A percentile compares a stretch with the other conserved stretches of the same genome.
These are phyloP conservation scores for Australoheros facetus DNA, from an alignment of 2,797 vertebrate species.

Conservation along the genomic window DNA sequence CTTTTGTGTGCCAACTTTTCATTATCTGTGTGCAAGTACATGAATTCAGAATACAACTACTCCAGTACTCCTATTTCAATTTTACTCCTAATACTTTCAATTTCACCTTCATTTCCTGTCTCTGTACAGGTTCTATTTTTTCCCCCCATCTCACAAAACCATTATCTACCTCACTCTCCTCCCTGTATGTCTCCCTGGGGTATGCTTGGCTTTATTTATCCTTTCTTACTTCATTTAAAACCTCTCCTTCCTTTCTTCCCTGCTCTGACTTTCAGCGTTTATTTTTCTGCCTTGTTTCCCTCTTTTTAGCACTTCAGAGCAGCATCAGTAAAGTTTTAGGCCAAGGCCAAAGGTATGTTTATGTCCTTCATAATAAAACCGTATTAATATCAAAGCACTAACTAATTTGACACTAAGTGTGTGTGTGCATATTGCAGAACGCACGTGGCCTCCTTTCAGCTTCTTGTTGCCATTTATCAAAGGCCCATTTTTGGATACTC, in stretches of 20 bases:
- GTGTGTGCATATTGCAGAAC: not conserved
- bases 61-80: slow-evolving; percentile 52
- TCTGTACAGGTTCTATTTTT: slow-evolving; percentile 37
- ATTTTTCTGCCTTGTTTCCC: not conserved
- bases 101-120: slow-evolving; percentile 63
- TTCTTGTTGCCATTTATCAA: slow-evolving; percentile 56
- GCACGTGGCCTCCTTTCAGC: slow-evolving; percentile 26
- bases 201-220: slow-evolving; percentile 55
- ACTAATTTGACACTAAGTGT: slow-evolving; percentile 10
- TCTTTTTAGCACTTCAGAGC: slow-evolving; percentile 4
- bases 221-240: slow-evolving; percentile 44
- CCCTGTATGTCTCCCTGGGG: slow-evolving; percentile 30
- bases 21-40: slow-evolving; percentile 13
- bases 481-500: slow-evolving; percentile 55
- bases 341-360: slow-evolving; percentile 10
- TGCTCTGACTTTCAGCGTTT: slow-evolving; percentile 12
- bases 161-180: slow-evolving; percentile 47
- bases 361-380: slow-evolving; percentile 18
- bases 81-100: slow-evolving; percentile 56
- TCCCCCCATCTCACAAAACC: slow-evolving; percentile 40
- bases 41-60: slow-evolving; percentile 27
- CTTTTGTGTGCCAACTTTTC: slow-evolving; percentile 8
- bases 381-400: not conserved
- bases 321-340: slow-evolving; percentile 11
- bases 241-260: slow-evolving; percentile 4